Percentiles rank a stretch among this genome's conserved stretches.
These are phyloP conservation scores for Hyposmocoma kahamanoa DNA, from an alignment of 1,140 invertebrate genomes.

Conservation along the genomic window DNA sequence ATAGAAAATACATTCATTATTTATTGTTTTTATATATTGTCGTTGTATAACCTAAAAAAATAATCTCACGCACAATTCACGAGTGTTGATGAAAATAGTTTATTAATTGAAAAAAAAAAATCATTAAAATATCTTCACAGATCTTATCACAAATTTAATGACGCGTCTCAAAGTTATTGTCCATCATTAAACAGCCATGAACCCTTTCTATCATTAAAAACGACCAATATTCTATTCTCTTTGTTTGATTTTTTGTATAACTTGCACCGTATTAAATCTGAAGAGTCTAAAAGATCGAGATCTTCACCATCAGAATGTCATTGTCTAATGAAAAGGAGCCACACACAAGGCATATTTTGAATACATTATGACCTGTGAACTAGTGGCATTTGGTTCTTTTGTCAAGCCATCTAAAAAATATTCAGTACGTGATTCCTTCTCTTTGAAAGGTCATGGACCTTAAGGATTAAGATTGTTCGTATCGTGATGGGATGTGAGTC, in stretches of 20 bases:
- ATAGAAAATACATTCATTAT: too few relatives aligned
- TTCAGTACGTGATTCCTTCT: constrained; percentile 25
- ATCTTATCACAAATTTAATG: constrained; percentile 56
- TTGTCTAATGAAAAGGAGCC: constrained; percentile 48
- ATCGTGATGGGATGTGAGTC: constrained; percentile 39
- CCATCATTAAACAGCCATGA: constrained; percentile 20
- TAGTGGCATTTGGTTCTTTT: constrained; percentile 45
- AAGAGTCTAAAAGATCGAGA: constrained; percentile 28
- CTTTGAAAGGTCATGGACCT: constrained; percentile 49
- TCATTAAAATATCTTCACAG: constrained; percentile 28
- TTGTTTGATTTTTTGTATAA: constrained; percentile 45
- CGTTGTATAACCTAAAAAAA: too few relatives aligned
- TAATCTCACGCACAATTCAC: too few relatives aligned
- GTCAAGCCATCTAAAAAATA: constrained; percentile 36
- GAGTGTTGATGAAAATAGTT: too few relatives aligned
- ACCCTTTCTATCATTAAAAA: constrained; percentile 30
- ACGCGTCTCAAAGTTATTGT: constrained; percentile 47
- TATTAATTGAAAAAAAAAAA: constrained; percentile 20
- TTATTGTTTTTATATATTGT: too few relatives aligned
- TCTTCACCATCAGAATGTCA: constrained; percentile 34
- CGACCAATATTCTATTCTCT: constrained; percentile 22
- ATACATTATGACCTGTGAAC: constrained; percentile 66
- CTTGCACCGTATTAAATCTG: constrained; percentile 34
- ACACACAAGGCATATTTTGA: constrained; percentile 65
- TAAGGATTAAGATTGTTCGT: constrained; percentile 42